A percentile compares a stretch with the other conserved stretches of the same genome.
These are phyloP conservation scores for Nasua narica DNA, from an alignment of 2,797 vertebrate genomes.

Conservation along the genomic window DNA sequence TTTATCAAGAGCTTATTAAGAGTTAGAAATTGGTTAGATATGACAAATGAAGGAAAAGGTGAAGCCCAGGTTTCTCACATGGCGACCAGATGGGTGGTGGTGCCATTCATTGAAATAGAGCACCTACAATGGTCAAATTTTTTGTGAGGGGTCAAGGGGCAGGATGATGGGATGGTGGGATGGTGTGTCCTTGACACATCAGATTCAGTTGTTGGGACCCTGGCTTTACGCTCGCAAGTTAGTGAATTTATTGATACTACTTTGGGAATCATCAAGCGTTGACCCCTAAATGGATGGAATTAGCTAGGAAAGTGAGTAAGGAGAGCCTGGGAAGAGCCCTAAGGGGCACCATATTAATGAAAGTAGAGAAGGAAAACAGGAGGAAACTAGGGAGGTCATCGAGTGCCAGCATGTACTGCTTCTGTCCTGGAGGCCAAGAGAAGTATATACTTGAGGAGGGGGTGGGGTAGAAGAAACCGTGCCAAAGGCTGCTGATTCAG, in stretches of 20 bases:
- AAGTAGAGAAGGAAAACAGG: neutral
- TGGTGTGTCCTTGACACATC: neutral
- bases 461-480: neutral
- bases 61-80: neutral
- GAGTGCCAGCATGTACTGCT: fast-evolving
- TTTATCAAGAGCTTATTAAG: neutral
- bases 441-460: neutral
- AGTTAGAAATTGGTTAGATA: neutral
- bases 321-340: neutral
- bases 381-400: neutral
- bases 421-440: neutral
- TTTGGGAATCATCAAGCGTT: neutral
- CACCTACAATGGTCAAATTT: neutral
- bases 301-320: neutral
- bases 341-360: neutral
- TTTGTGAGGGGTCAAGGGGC: no score
- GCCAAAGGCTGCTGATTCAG: neutral
- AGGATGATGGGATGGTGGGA: neutral
- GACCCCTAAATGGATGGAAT: neutral
- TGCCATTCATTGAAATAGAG: neutral
- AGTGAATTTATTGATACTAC: neutral
- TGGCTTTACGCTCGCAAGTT: neutral
- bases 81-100: neutral
- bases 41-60: neutral
- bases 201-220: neutral